These are phyloP conservation scores for Ornithoptera priamus DNA, from an alignment of 2,888 invertebrate genomes.

Conservation along the genomic window DNA sequence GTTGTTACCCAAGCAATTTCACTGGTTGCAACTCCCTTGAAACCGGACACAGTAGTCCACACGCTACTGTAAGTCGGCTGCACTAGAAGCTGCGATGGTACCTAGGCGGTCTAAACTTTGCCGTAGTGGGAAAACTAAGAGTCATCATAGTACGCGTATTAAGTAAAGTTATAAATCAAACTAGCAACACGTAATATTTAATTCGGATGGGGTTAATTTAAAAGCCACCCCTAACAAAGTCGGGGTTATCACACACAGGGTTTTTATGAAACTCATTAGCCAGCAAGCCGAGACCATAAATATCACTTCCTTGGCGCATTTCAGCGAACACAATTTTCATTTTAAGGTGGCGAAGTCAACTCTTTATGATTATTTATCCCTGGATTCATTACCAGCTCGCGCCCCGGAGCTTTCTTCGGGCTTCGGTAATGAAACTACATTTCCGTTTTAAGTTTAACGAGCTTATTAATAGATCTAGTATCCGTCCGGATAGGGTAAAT, in stretches of 20 bases:
- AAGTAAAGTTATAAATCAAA: constrained; percentile 8
- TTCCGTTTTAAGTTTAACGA: constrained; percentile 16
- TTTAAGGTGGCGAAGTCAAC: constrained; percentile 65
- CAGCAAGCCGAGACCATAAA: constrained; percentile 60
- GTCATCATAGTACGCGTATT: no score
- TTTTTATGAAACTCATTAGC: constrained; percentile 53
- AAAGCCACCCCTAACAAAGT: constrained; percentile 32
- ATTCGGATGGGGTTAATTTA: constrained; percentile 26
- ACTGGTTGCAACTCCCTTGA: no score
- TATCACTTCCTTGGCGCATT: constrained; percentile 74
- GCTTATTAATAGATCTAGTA: constrained; percentile 1
- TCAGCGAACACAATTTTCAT: constrained; percentile 73
- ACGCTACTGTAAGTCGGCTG: no score
- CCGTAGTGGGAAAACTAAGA: no score
- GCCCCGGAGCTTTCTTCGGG: constrained; percentile 24
- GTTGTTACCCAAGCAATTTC: no score
- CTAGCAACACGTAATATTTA: constrained; percentile 22
- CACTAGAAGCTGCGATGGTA: no score
- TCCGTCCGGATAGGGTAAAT: no score
- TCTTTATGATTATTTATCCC: constrained; percentile 69
- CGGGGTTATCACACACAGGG: constrained; percentile 36
- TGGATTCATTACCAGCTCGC: constrained; percentile 41
- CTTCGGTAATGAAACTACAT: constrained; percentile 28
- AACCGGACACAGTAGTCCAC: no score
- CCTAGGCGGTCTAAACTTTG: no score